Evolutionary conservation across 1,140 invertebrate species (phyloP).

Genomic region (Cyphomyrmex costatus): DNA sequence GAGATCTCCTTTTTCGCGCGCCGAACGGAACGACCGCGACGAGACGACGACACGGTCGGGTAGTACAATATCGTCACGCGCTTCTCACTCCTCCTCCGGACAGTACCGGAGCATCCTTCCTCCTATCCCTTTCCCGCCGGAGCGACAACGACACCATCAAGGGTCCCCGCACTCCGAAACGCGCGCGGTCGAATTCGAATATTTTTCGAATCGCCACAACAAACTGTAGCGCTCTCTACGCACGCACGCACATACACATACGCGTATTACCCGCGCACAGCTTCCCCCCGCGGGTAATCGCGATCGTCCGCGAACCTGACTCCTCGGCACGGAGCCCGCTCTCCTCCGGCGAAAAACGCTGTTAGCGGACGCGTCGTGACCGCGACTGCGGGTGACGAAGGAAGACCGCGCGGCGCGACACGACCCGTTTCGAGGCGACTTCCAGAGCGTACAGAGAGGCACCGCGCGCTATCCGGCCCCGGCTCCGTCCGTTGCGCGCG

Average conservation of each 20-base stretch:
- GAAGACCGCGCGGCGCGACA: too few species aligned
- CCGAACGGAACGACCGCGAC: not conserved
- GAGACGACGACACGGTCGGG: not conserved
- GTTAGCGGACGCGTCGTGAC: slow-evolving; percentile 44
- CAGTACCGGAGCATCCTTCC: not conserved
- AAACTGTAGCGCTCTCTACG: too few species aligned
- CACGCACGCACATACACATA: too few species aligned
- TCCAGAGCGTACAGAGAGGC: slow-evolving; percentile 64
- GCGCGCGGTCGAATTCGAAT: too few species aligned
- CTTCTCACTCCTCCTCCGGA: not conserved
- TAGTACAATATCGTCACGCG: not conserved
- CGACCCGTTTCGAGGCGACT: slow-evolving; percentile 66
- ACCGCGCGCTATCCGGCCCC: too few species aligned
- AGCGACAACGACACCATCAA: slow-evolving; percentile 24
- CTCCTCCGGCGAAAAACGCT: not conserved
- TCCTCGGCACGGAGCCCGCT: too few species aligned
- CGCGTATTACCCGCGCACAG: too few species aligned
- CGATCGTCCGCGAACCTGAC: not conserved
- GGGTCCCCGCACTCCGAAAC: too few species aligned
- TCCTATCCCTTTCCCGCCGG: not conserved
- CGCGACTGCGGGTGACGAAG: not conserved
- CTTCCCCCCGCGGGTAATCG: too few species aligned
- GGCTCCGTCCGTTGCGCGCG: slow-evolving; percentile 54
- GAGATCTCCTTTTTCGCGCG: not conserved
- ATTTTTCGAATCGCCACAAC: too few species aligned